A percentile compares a stretch with the other conserved stretches of the same genome.
These are phyloP conservation scores for Meda fulgida DNA, from an alignment of 2,797 vertebrate genomes.

Conservation along the genomic window DNA sequence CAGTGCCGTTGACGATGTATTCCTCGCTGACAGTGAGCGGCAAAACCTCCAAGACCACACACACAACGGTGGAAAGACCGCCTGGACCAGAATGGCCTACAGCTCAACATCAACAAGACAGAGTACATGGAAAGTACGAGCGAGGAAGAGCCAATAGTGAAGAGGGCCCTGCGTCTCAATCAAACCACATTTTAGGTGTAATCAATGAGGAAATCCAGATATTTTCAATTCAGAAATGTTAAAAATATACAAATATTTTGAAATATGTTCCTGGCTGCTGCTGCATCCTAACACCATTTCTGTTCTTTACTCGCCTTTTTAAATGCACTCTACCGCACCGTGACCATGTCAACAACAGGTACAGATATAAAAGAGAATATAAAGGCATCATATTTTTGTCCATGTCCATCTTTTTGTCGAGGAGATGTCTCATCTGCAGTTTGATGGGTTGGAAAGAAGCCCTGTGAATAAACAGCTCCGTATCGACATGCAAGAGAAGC, in stretches of 20 bases:
- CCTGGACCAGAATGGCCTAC: too few species aligned
- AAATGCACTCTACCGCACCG: not conserved
- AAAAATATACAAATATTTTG: not conserved
- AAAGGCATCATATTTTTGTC: not conserved
- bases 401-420: conserved; percentile 33
- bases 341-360: not conserved
- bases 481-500: conserved; percentile 65
- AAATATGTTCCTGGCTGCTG: not conserved
- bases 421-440: conserved; percentile 38
- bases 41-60: too few species aligned
- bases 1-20: too few species aligned
- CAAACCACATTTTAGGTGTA: not conserved
- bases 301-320: not conserved
- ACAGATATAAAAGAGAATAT: not conserved
- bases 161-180: too few species aligned
- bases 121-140: too few species aligned
- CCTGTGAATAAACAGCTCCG: conserved; percentile 65
- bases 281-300: not conserved
- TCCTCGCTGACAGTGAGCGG: too few species aligned
- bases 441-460: conserved; percentile 30
- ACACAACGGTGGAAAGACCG: too few species aligned
- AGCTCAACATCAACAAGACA: too few species aligned
- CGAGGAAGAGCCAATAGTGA: too few species aligned
- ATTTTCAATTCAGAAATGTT: not conserved
- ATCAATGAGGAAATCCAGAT: not conserved